Conservation (phyloP, 2,888 invertebrate genomes). For the Conchocele bisecta region DNA sequence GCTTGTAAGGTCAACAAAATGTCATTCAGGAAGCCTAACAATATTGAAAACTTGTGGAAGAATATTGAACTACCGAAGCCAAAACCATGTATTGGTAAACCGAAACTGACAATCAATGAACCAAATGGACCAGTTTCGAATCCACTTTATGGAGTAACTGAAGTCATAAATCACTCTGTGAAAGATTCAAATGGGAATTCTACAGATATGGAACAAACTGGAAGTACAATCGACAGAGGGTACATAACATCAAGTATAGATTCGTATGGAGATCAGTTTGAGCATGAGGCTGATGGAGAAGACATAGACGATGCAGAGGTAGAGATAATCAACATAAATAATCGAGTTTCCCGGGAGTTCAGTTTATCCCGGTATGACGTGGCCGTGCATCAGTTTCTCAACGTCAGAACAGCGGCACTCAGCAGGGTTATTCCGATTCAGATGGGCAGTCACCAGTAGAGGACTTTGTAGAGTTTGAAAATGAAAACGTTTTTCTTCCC, state of each 20-base stretch:
- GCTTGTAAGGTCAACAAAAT: too few species aligned
- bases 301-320: slow-evolving; percentile 42
- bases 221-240: too few species aligned
- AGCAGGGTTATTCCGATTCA: not conserved
- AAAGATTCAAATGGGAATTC: slow-evolving; percentile 3
- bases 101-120: slow-evolving; percentile 6
- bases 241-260: slow-evolving; percentile 2
- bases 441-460: too few species aligned
- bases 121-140: not conserved
- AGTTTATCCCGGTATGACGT: slow-evolving; percentile 54
- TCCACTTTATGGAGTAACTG: too few species aligned
- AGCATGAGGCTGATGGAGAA: slow-evolving; percentile 8
- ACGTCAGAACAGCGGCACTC: slow-evolving; percentile 4
- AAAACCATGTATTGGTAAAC: not conserved
- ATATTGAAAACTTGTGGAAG: slow-evolving; percentile 52
- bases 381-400: slow-evolving; percentile 22
- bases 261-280: slow-evolving; percentile 42
- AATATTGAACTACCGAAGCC: slow-evolving; percentile 27
- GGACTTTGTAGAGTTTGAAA: too few species aligned
- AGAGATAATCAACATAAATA: slow-evolving; percentile 39
- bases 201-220: slow-evolving; percentile 5
- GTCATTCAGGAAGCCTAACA: not conserved
- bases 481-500: slow-evolving; percentile 12
- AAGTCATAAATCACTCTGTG: too few species aligned
- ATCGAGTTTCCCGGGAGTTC: slow-evolving; percentile 39